Base-by-base conservation (phyloP, 2,888 invertebrate genomes). In the Noctua fimbriata region DNA sequence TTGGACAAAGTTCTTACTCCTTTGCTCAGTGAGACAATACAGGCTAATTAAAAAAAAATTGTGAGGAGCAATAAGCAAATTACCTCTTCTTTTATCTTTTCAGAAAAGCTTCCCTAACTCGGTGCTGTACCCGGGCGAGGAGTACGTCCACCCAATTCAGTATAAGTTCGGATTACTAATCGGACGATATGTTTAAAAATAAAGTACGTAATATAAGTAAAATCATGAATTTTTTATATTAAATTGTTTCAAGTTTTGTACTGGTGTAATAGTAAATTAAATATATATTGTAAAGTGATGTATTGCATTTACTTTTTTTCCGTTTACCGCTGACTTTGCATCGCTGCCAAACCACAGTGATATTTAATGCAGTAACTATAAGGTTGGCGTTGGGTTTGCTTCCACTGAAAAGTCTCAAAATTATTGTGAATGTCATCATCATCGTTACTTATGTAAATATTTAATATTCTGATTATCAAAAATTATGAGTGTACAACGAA, bases 91-190 rank as follows among this genome's bases (percentile, higher is more conserved):
- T 32, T 60, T 83, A 69, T 84, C 36, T 78, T 97, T 97, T 74
- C 96, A 98, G 98, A 94, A 94, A 88, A 98, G 98, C 89, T 99
- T 99, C 89, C 99, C 99, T 3, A 97, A 97, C 78, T 97, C 98
- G 10, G 97, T 98, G 71, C 90, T 98, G 69, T 97, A 97, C 89
- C 98, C 98, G 21, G 98, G 98, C 3, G 97, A 98, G 89, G 95
- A 96, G 2, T 99, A 99, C 91, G 93, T 96, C 41, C 98, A 98
- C 90, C 97, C 96, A 82, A 98, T 98, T 65, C 97, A 97, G 80
- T 98, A 98, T 93, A 98, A 98, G 95, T 99, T 98, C 93, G 98
- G 98, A 81, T 91, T 96, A 74, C 90, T 96, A 12, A 92, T 97
- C 0, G 96, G 97, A 65, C 96, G 93, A 93, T 97, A 95, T 84